A percentile compares a stretch with the other conserved stretches of the same genome.
phyloP scores from a whole-genome alignment of 1,140 invertebrate genomes.

The Cephus cinctus region DNA sequence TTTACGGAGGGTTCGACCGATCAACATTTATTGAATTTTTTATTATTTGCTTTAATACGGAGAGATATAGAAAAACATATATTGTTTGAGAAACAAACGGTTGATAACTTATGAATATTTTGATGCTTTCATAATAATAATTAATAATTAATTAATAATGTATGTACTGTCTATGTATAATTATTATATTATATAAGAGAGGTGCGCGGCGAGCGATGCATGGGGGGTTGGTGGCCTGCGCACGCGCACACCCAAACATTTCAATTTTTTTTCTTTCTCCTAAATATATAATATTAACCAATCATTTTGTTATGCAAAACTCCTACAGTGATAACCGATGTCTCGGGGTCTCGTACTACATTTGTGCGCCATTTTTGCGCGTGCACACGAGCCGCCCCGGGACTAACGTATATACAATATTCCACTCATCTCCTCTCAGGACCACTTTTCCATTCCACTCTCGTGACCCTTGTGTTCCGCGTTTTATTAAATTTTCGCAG shows the following conservation, averaged over 20 bases:
- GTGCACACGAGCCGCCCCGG: slow-evolving; percentile 50
- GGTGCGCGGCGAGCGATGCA: slow-evolving; percentile 42
- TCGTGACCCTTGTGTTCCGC: slow-evolving; percentile 9
- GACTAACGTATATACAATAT: slow-evolving; percentile 54
- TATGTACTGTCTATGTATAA: slow-evolving; percentile 55
- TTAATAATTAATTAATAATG: slow-evolving; percentile 44
- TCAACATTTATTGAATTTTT: slow-evolving; percentile 55
- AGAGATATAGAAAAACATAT: slow-evolving; percentile 56
- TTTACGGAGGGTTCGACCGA: no score
- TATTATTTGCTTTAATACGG: slow-evolving; percentile 55
- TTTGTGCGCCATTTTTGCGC: slow-evolving; percentile 46
- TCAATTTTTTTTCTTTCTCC: slow-evolving; percentile 29
- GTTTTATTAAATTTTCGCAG: slow-evolving; percentile 3
- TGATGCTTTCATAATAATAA: slow-evolving; percentile 52
- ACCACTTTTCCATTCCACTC: slow-evolving; percentile 14
- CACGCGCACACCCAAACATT: slow-evolving; percentile 43
- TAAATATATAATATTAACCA: slow-evolving; percentile 50
- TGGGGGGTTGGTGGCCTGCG: slow-evolving; percentile 37
- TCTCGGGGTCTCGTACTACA: slow-evolving; percentile 43
- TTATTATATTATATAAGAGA: slow-evolving; percentile 55
- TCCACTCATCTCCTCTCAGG: slow-evolving; percentile 16
- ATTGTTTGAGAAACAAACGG: slow-evolving; percentile 55
- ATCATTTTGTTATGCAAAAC: slow-evolving; percentile 46
- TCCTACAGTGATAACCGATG: slow-evolving; percentile 51
- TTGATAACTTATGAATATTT: slow-evolving; percentile 54